Evolutionary conservation across 1,140 invertebrate genomes (phyloP), one percentile per base, ranked within the genome.

Genomic region (Zaprionus tsacasi): DNA sequence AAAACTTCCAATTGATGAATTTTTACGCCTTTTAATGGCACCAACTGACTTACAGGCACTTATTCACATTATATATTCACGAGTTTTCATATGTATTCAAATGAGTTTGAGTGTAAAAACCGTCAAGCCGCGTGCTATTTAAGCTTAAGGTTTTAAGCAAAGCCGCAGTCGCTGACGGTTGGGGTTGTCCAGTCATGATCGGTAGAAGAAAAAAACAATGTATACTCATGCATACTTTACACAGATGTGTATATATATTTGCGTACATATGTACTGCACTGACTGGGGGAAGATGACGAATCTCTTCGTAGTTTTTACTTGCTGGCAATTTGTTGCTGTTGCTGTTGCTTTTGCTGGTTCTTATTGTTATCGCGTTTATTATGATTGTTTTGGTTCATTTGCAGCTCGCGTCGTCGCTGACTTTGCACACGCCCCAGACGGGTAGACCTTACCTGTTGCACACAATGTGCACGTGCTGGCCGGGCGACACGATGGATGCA

Each of bases 101-200:
- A 58, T 69, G 15, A 33, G 33, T 66, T 15, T 15, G 38, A 40
- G 8, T 57, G 38, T 57, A 15, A 54, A 38, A 38, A 40, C 27
- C 56, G 68, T 48, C 65, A 73, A 76, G 73, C 68, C 78, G 73
- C 78, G 78, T 74, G 82, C 82, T 86, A 83, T 80, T 69, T 71
- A 88, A 83, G 72, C 80, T 74, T 80, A 68, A 88, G 70, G 75
- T 78, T 68, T 43, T 30, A 80, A 78, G 73, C 78, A 72, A 70
- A 77, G 66, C 59, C 25, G 17, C 17, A 50, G 17, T 21, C 43
- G 57, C 30, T 12, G 25, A 17, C 57, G 36, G n/a, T 73, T 55
- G 63, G 57, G 57, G 48, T 58, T 79, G 67, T 64, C 56, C 60
- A 76, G 68, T 76, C 73, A 71, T 56, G 68, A 63, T 70, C 57